Conservation (phyloP, 2,113 vertebrate species). For the Cygnus atratus region DNA sequence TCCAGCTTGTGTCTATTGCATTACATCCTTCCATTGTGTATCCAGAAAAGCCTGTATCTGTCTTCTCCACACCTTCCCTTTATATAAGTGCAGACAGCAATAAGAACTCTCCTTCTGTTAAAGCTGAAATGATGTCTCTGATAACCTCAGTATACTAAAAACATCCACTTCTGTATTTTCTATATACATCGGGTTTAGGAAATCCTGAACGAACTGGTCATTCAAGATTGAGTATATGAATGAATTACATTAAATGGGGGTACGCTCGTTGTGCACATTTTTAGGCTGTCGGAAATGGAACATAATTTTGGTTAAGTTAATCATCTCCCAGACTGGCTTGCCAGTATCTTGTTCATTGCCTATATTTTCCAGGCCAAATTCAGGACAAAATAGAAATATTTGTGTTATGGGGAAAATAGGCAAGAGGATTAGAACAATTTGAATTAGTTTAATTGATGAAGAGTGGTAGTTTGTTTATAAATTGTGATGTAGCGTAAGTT, state of each 20-base stretch:
- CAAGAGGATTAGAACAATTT: background rate
- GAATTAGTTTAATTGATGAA: background rate
- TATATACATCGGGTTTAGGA: background rate
- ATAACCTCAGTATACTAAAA: background rate
- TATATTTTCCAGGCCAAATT: background rate
- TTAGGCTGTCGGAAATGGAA: background rate
- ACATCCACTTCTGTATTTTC: background rate
- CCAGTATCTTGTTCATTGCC: background rate
- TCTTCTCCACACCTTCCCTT: background rate
- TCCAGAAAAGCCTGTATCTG: background rate
- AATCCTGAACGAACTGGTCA: background rate
- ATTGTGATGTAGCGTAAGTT: background rate
- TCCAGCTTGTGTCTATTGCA: background rate
- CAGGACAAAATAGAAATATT: background rate
- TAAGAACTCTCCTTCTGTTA: background rate
- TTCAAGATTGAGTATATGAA: background rate
- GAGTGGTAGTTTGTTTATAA: background rate
- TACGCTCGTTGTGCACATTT: background rate
- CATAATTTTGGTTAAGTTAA: background rate
- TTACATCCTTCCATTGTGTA: background rate
- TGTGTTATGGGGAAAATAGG: background rate
- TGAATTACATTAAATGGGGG: too few relatives aligned
- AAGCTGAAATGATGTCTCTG: background rate
- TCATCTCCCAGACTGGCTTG: background rate
- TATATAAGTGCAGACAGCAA: background rate